Percentiles rank a stretch among this genome's conserved stretches.
Conservation (phyloP, 2,888 invertebrate species). For the Rhyacophila evoluta region DNA sequence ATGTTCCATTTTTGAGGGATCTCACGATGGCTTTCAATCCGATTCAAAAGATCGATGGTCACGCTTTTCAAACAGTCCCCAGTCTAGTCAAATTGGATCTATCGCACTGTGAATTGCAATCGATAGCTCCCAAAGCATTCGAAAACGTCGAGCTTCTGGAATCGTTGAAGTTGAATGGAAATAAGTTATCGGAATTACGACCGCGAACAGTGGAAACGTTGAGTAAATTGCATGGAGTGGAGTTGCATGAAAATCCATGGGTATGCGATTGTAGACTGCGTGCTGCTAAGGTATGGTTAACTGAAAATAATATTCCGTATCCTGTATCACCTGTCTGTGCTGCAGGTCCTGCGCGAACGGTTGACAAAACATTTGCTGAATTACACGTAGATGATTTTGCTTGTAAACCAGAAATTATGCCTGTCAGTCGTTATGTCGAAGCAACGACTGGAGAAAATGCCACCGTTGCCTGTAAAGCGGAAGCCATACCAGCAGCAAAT, state of each 20-base stretch:
- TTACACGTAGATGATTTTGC: slow-evolving; percentile 86
- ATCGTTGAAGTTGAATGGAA: slow-evolving; percentile 84
- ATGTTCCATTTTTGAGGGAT: slow-evolving; percentile 85
- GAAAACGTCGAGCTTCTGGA: slow-evolving; percentile 82
- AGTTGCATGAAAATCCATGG: slow-evolving; percentile 91
- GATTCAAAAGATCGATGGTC: slow-evolving; percentile 80
- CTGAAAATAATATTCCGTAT: slow-evolving; percentile 80
- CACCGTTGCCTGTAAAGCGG: slow-evolving; percentile 84
- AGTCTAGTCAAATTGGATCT: slow-evolving; percentile 86
- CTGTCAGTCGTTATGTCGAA: slow-evolving; percentile 81
- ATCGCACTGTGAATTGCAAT: slow-evolving; percentile 84
- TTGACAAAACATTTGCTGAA: slow-evolving; percentile 81
- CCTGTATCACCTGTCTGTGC: slow-evolving; percentile 84
- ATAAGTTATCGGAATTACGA: slow-evolving; percentile 80
- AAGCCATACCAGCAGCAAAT: slow-evolving; percentile 83
- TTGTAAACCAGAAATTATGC: slow-evolving; percentile 84
- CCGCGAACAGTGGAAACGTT: slow-evolving; percentile 80
- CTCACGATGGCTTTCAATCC: slow-evolving; percentile 85
- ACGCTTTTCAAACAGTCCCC: slow-evolving; percentile 80
- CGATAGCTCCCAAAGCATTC: slow-evolving; percentile 82
- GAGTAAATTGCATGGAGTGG: slow-evolving; percentile 81
- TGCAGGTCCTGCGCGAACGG: slow-evolving; percentile 77
- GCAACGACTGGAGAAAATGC: slow-evolving; percentile 87
- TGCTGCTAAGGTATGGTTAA: slow-evolving; percentile 85
- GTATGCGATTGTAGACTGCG: slow-evolving; percentile 87